Evolutionary conservation across 1,140 invertebrate genomes (phyloP).

Genomic region (Agrypnia vestita): DNA sequence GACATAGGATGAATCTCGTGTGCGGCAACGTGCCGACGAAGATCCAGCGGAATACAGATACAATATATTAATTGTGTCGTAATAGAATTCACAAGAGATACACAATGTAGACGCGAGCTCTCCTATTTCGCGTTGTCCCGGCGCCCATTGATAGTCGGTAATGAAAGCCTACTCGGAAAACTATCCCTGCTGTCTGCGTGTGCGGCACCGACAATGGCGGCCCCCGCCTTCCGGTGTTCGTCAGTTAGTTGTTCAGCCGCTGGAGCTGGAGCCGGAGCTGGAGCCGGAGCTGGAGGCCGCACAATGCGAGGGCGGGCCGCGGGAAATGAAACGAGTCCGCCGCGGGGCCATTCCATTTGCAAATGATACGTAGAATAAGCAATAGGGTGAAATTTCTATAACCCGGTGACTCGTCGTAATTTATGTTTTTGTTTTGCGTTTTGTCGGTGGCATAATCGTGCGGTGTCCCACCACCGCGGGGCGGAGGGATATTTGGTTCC

Average conservation of each 20-base stretch:
- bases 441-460: constrained; percentile 21
- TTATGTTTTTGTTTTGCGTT: constrained; percentile 47
- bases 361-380: constrained; percentile 49
- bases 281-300: neutral
- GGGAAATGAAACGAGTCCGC: constrained; percentile 53
- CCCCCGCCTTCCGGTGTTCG: constrained; percentile 56
- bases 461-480: neutral
- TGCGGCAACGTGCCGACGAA: too few relatives aligned
- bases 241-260: constrained; percentile 48
- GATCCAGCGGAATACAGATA: too few relatives aligned
- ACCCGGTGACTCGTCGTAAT: constrained; percentile 37
- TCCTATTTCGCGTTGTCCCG: neutral
- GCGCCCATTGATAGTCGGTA: constrained; percentile 2
- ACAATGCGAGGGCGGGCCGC: constrained; percentile 8
- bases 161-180: constrained; percentile 28
- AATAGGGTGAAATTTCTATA: constrained; percentile 50
- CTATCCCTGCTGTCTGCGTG: constrained; percentile 1
- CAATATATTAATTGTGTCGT: too few relatives aligned
- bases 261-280: neutral
- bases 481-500: neutral
- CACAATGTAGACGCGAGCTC: neutral
- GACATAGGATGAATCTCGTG: too few relatives aligned
- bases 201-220: constrained; percentile 50
- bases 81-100: too few relatives aligned
- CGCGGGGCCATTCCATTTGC: constrained; percentile 38